Evolutionary conservation across 2,797 vertebrate genomes (phyloP).

Genomic region (Enteromius anoplus): DNA sequence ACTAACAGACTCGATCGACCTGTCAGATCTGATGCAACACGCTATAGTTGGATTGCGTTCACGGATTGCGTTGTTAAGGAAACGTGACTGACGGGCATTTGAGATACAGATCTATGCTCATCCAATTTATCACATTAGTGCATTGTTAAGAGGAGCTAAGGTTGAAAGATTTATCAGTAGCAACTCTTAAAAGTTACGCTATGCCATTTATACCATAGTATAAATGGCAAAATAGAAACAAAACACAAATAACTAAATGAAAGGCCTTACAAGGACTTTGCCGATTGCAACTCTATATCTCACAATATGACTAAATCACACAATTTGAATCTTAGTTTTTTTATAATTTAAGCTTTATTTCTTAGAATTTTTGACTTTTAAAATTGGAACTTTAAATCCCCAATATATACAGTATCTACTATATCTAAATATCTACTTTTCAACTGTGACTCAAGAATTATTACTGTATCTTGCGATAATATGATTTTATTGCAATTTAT

Average conservation of each 20-base stretch:
- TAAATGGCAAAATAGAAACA: neutral
- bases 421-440: neutral
- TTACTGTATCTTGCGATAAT: neutral
- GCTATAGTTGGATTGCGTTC: neutral
- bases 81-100: neutral
- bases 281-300: neutral
- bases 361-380: neutral
- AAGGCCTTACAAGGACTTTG: neutral
- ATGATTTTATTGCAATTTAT: neutral
- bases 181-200: neutral
- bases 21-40: slow-evolving; percentile 31
- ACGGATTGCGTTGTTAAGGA: neutral
- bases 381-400: neutral
- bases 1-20: slow-evolving; percentile 45
- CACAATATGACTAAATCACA: neutral
- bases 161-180: neutral
- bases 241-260: neutral
- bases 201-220: neutral
- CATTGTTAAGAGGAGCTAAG: neutral
- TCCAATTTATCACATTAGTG: neutral
- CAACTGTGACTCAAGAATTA: neutral
- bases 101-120: neutral
- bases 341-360: neutral
- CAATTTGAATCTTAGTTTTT: neutral
- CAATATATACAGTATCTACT: too few relatives aligned